These are phyloP conservation scores for Drosophila pruinosa DNA, from an alignment of 1,140 invertebrate genomes.

Conservation along the genomic window DNA sequence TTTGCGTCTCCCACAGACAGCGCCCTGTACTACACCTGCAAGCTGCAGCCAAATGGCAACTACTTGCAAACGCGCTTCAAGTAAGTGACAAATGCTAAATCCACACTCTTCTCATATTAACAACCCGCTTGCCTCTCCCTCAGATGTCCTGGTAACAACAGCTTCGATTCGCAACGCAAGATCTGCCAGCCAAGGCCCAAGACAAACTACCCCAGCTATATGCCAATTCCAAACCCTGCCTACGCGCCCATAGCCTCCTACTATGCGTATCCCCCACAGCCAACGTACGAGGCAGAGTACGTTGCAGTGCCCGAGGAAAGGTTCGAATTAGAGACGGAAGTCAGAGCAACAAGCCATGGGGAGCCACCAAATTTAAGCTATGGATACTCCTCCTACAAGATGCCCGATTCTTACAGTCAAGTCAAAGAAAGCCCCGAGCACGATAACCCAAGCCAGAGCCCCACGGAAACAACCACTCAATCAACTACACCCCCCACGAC, in stretches of 20 bases:
- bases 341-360: background rate
- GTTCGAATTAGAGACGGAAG: too few relatives aligned
- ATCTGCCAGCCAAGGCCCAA: slow-evolving; percentile 53
- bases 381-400: background rate
- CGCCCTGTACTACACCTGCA: slow-evolving; percentile 81
- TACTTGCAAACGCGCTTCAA: slow-evolving; percentile 80
- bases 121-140: background rate
- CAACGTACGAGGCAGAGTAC: slow-evolving; percentile 17
- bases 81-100: slow-evolving; percentile 22
- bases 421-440: background rate
- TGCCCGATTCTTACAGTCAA: background rate
- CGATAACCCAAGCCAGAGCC: too few relatives aligned
- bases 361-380: too few relatives aligned
- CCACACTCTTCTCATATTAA: too few relatives aligned
- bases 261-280: slow-evolving; percentile 45
- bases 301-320: slow-evolving; percentile 14
- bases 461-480: background rate
- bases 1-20: slow-evolving; percentile 81
- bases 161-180: slow-evolving; percentile 52
- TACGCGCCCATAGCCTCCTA: slow-evolving; percentile 43
- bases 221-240: slow-evolving; percentile 18
- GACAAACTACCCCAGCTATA: slow-evolving; percentile 46
- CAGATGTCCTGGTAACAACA: slow-evolving; percentile 62
- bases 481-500: background rate
- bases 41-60: slow-evolving; percentile 54